Evolutionary conservation across 1,140 invertebrate genomes (phyloP).

Genomic region (Danaus melanippus): DNA sequence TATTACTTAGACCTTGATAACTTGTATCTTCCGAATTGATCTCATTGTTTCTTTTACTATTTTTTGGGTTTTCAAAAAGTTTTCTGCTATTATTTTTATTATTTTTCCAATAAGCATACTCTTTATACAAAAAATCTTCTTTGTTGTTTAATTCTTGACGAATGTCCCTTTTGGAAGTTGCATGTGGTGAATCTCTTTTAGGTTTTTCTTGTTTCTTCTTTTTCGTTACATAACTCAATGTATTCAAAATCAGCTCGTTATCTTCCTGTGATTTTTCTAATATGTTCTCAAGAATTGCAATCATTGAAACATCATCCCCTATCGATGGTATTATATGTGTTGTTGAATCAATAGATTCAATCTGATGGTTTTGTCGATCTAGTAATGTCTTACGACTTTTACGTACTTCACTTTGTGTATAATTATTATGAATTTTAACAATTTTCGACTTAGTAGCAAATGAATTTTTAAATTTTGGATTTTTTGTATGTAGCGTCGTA

Average conservation of each 20-base stretch:
- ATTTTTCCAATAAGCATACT: no score
- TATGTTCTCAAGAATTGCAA: conserved; percentile 42
- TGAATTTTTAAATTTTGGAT: conserved; percentile 4
- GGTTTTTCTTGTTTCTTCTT: conserved; percentile 2
- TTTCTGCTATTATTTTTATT: background rate
- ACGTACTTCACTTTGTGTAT: conserved; percentile 6
- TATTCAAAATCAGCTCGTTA: conserved; percentile 30
- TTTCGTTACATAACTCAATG: background rate
- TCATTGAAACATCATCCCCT: conserved; percentile 38
- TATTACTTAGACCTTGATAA: conserved; percentile 39
- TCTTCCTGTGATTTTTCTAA: conserved; percentile 36
- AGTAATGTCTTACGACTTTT: background rate
- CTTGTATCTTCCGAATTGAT: conserved; percentile 23
- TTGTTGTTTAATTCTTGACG: conserved; percentile 11
- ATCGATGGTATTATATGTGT: conserved; percentile 18
- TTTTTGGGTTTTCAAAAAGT: background rate
- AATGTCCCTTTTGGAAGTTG: conserved; percentile 17
- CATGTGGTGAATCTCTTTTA: conserved; percentile 17
- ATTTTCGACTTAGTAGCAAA: conserved; percentile 5
- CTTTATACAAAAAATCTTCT: conserved; percentile 8
- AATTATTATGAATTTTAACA: conserved; percentile 5
- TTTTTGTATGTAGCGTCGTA: conserved; percentile 2
- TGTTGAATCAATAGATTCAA: conserved; percentile 4
- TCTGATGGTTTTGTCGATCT: background rate
- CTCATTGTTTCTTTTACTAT: conserved; percentile 3